These are phyloP conservation scores for Botia kubotai DNA, from an alignment of 2,797 vertebrate species.

Conservation along the genomic window DNA sequence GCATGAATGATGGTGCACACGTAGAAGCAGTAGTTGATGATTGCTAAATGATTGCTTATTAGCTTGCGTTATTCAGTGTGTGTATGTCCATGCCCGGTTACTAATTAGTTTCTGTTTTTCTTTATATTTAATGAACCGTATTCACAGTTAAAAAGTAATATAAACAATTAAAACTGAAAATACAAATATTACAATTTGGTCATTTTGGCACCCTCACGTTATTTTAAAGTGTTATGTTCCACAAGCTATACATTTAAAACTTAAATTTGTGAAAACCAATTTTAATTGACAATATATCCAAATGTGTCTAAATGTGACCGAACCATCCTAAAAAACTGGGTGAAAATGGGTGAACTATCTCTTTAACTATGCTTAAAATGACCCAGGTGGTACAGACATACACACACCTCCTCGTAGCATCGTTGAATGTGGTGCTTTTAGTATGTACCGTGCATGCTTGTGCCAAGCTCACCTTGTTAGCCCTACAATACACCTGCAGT, in stretches of 20 bases:
- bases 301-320: background rate
- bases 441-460: constrained; percentile 82
- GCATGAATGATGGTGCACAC: constrained; percentile 80
- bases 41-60: constrained; percentile 78
- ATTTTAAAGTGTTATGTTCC: no score
- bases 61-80: constrained; percentile 65
- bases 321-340: background rate
- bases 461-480: constrained; percentile 83
- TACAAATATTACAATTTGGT: no score
- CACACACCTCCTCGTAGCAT: constrained; percentile 25
- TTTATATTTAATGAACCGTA: no score
- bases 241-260: no score
- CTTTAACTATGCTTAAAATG: background rate
- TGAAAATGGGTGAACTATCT: constrained; percentile 8
- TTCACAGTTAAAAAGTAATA: no score
- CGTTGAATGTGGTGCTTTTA: constrained; percentile 58
- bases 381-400: constrained; percentile 37
- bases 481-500: constrained; percentile 85
- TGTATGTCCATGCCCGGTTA: constrained; percentile 44
- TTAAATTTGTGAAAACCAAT: no score
- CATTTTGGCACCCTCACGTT: no score
- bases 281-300: no score
- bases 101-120: no score
- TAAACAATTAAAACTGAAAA: no score
- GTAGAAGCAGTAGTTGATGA: constrained; percentile 73